phyloP scores from a whole-genome alignment of 2,113 vertebrate species.

The Erinaceus europaeus region DNA sequence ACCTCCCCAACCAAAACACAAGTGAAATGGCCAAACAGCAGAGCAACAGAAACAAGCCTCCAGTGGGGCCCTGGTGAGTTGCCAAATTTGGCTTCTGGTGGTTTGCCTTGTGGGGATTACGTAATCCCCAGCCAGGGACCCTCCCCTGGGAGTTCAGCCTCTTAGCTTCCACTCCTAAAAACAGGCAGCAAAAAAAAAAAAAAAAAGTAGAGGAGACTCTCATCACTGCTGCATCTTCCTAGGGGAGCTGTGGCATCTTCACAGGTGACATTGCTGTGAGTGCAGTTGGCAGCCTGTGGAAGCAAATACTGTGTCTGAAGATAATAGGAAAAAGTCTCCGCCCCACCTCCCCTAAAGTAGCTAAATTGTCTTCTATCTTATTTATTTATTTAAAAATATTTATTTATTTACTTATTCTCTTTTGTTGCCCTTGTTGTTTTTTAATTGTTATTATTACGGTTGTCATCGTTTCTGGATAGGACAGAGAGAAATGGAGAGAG shows the following conservation, averaged over 20 bases:
- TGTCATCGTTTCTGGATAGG: no score
- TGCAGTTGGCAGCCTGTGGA: neutral
- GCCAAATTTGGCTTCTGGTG: constrained; percentile 56
- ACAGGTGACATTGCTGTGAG: constrained; percentile 17
- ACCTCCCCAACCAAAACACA: constrained; percentile 61
- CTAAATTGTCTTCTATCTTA: neutral
- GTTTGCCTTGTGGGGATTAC: constrained; percentile 48
- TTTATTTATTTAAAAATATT: no score
- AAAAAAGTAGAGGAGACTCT: constrained; percentile 53
- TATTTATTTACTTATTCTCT: no score
- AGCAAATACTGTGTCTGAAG: constrained; percentile 15
- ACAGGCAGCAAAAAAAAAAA: neutral
- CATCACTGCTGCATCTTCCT: neutral
- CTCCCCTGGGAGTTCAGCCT: constrained; percentile 13
- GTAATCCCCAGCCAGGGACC: constrained; percentile 48
- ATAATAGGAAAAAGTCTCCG: neutral
- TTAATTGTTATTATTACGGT: no score
- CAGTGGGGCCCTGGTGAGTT: constrained; percentile 35
- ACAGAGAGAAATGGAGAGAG: no score
- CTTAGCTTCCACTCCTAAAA: constrained; percentile 14
- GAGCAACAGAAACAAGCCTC: constrained; percentile 43
- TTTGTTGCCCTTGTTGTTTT: no score
- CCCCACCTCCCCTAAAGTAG: neutral
- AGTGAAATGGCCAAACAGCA: constrained; percentile 43
- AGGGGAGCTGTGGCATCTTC: no score